A percentile compares a stretch with the other conserved stretches of the same genome.
Evolutionary conservation across 2,888 invertebrate genomes (phyloP).

Genomic region (Neoscelio sp.): DNA sequence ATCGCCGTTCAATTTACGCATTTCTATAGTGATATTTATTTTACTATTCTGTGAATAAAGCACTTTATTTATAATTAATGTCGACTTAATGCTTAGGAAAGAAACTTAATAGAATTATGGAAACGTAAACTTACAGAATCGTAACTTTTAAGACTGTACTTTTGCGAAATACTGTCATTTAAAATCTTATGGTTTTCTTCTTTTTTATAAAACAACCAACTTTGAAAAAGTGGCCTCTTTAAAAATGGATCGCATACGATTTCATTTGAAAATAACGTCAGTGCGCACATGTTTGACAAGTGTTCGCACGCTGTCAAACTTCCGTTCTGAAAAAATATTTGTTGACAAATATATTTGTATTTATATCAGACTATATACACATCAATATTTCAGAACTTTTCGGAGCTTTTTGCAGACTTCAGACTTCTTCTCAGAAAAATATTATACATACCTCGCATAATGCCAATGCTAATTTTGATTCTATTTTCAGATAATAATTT

Average conservation of each 20-base stretch:
- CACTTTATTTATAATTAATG: constrained; percentile 8
- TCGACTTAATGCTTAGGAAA: not conserved
- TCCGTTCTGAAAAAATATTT: constrained; percentile 79
- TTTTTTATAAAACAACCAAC: constrained; percentile 83
- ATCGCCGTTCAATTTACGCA: constrained; percentile 82
- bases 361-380: too few species aligned
- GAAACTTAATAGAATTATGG: too few species aligned
- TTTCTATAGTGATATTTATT: constrained; percentile 82
- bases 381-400: too few species aligned
- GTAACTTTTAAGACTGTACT: constrained; percentile 82
- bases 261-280: constrained; percentile 84
- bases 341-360: too few species aligned
- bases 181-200: constrained; percentile 83
- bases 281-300: constrained; percentile 87
- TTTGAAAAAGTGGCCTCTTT: constrained; percentile 71
- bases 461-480: constrained; percentile 81
- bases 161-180: constrained; percentile 82
- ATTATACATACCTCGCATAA: constrained; percentile 82
- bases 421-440: too few species aligned
- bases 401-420: too few species aligned
- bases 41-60: constrained; percentile 77
- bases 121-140: constrained; percentile 79
- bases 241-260: constrained; percentile 74
- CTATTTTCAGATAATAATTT: constrained; percentile 81
- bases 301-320: constrained; percentile 86